Percentiles rank a stretch among this genome's conserved stretches.
Evolutionary conservation across 2,888 invertebrate genomes (phyloP).

Genomic region (Ectemnius continuus): DNA sequence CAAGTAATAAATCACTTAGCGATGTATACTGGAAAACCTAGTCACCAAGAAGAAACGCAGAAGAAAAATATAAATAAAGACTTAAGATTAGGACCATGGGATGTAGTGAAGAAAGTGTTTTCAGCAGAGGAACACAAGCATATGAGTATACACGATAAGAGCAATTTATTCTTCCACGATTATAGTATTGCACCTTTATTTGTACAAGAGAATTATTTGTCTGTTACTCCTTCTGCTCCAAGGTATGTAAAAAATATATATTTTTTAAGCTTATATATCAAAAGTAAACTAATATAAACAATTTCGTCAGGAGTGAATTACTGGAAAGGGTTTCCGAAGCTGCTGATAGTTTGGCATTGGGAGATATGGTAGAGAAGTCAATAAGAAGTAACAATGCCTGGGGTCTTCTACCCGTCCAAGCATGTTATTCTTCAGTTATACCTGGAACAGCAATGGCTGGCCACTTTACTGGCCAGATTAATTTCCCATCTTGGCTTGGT

Average conservation of each 20-base stretch:
- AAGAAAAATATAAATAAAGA: slow-evolving; percentile 84
- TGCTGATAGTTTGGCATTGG: slow-evolving; percentile 91
- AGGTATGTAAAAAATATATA: slow-evolving; percentile 79
- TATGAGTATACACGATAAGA: slow-evolving; percentile 90
- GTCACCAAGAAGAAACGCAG: slow-evolving; percentile 32
- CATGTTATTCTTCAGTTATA: slow-evolving; percentile 93
- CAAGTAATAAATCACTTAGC: slow-evolving; percentile 95
- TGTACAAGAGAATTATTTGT: slow-evolving; percentile 97
- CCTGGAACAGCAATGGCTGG: slow-evolving; percentile 94
- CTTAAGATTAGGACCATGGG: slow-evolving; percentile 94
- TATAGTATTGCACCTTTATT: slow-evolving; percentile 97
- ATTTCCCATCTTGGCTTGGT: slow-evolving; percentile 97
- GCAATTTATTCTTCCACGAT: slow-evolving; percentile 97
- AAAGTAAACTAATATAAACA: slow-evolving; percentile 59
- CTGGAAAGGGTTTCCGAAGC: slow-evolving; percentile 86
- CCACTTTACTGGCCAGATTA: slow-evolving; percentile 86
- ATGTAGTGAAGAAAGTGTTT: slow-evolving; percentile 94
- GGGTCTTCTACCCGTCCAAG: slow-evolving; percentile 92
- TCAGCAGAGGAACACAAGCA: slow-evolving; percentile 86
- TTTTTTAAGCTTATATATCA: neutral
- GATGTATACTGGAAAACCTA: slow-evolving; percentile 82
- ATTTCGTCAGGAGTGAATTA: slow-evolving; percentile 22
- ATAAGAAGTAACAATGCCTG: slow-evolving; percentile 91
- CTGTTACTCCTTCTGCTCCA: slow-evolving; percentile 87
- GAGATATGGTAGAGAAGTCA: slow-evolving; percentile 90